These are phyloP conservation scores for Serrognathus titanus DNA, from an alignment of 2,888 invertebrate species.

Conservation along the genomic window DNA sequence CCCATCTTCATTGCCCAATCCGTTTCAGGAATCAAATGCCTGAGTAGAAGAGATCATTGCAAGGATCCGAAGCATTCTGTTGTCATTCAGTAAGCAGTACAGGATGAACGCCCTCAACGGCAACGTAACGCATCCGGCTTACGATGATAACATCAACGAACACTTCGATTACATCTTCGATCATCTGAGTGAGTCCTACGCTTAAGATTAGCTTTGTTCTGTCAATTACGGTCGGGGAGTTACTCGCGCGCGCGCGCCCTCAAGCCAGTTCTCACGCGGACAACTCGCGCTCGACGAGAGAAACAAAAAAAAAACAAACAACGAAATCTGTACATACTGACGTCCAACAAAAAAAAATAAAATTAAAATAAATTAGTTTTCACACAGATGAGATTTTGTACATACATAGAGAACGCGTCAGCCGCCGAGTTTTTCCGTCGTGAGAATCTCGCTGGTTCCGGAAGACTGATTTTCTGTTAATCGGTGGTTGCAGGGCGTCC, in stretches of 20 bases:
- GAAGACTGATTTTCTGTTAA: too few species aligned
- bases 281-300: too few species aligned
- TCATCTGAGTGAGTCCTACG: conserved; percentile 64
- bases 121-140: conserved; percentile 43
- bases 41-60: conserved; percentile 85
- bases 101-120: conserved; percentile 49
- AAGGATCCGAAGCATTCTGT: conserved; percentile 76
- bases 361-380: too few species aligned
- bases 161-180: conserved; percentile 62
- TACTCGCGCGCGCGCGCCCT: background rate
- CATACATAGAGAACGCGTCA: too few species aligned
- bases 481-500: too few species aligned
- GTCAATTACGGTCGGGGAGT: conserved; percentile 13
- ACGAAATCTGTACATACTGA: too few species aligned
- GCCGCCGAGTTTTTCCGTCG: too few species aligned
- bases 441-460: too few species aligned
- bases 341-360: too few species aligned
- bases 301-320: too few species aligned
- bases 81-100: conserved; percentile 70
- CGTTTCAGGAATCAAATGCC: conserved; percentile 80
- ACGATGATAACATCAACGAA: conserved; percentile 49
- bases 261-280: too few species aligned
- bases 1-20: background rate
- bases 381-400: too few species aligned
- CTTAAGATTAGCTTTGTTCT: conserved; percentile 46